Percentiles rank a stretch among this genome's conserved stretches.
phyloP scores from a whole-genome alignment of 2,888 invertebrate species.

The Troglohyphantes excavatus region DNA sequence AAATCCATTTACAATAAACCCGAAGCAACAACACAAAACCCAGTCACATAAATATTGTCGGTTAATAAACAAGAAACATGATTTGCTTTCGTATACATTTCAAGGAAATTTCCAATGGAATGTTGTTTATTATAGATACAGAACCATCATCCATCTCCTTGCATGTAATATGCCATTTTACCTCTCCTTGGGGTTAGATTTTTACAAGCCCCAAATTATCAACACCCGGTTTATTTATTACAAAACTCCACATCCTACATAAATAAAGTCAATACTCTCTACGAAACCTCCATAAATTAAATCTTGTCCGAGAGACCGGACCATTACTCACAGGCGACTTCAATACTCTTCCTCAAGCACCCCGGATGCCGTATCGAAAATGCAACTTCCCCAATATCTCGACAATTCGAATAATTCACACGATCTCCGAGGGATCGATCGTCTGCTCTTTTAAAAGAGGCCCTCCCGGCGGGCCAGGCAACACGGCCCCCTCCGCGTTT shows the following conservation, averaged over 20 bases:
- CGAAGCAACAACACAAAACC: no score
- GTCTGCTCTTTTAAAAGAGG: neutral
- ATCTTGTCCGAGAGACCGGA: neutral
- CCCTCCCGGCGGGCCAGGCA: conserved; percentile 10
- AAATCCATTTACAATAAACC: no score
- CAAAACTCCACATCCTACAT: neutral
- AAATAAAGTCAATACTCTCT: neutral
- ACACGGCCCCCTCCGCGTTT: conserved; percentile 14
- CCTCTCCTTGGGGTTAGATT: neutral
- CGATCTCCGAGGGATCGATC: conserved; percentile 30
- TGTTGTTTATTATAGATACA: neutral
- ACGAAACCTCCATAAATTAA: neutral
- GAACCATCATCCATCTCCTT: neutral
- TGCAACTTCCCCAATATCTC: conserved; percentile 7
- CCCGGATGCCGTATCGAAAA: neutral
- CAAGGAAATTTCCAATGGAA: neutral
- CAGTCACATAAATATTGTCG: neutral
- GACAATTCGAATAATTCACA: conserved; percentile 32
- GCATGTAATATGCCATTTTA: neutral
- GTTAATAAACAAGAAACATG: no score
- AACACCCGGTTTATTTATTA: neutral
- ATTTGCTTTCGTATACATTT: neutral
- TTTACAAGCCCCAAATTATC: neutral
- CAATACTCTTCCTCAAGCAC: neutral
- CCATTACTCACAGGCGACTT: neutral